Conservation (phyloP, 2,797 vertebrate genomes). For the Myotis myotis region DNA sequence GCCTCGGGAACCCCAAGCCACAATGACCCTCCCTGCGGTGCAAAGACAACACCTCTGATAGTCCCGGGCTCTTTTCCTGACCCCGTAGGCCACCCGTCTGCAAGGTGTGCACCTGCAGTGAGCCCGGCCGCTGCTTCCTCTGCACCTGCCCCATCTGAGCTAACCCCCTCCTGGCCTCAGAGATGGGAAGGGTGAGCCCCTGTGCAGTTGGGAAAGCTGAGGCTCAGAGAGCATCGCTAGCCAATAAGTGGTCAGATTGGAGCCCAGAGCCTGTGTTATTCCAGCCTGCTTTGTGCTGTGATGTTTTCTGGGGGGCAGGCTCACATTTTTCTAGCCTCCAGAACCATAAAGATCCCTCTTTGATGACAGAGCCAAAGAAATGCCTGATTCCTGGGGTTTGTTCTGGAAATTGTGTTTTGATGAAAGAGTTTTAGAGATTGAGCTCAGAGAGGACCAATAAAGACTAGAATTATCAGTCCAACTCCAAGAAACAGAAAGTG, state of each 20-base stretch:
- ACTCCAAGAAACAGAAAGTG: fast-evolving
- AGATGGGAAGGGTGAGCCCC: fast-evolving
- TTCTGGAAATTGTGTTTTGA: not conserved
- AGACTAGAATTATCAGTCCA: not conserved
- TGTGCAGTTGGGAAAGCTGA: not conserved
- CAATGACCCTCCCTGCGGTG: not conserved
- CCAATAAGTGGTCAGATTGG: fast-evolving
- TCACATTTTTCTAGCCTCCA: not conserved
- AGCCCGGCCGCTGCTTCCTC: fast-evolving
- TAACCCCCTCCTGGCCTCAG: not conserved
- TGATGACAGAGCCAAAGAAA: not conserved
- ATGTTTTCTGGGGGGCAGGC: not conserved
- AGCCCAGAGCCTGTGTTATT: not conserved
- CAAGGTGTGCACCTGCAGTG: fast-evolving
- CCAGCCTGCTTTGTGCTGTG: not conserved
- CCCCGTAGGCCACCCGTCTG: fast-evolving
- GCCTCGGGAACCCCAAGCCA: fast-evolving
- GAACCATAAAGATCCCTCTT: not conserved
- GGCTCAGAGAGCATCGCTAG: not conserved
- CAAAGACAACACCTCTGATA: not conserved
- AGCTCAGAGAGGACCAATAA: not conserved
- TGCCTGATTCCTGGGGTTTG: not conserved
- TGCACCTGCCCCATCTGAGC: fast-evolving
- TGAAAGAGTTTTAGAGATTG: not conserved
- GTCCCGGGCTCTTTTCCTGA: not conserved